Evolutionary conservation across 2,888 invertebrate species (phyloP).

Genomic region (Orchesellides sinensis): DNA sequence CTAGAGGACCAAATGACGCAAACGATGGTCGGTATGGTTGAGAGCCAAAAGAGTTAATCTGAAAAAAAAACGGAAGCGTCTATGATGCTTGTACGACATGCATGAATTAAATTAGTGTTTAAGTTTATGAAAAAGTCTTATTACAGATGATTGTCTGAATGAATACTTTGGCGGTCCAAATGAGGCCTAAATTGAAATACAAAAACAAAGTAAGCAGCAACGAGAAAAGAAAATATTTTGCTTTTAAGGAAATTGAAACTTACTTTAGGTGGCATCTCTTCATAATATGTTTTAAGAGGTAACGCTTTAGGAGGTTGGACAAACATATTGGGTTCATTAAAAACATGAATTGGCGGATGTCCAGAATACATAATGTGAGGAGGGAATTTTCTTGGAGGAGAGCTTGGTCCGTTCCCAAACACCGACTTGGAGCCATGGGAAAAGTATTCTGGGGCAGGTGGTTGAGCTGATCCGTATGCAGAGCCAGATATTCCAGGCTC

Average conservation of each 20-base stretch:
- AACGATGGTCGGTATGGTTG: conserved; percentile 26
- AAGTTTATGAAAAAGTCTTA: conserved; percentile 2
- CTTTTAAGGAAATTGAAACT: conserved; percentile 5
- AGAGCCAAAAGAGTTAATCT: conserved; percentile 62
- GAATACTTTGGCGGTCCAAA: conserved; percentile 72
- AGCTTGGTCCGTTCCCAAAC: not conserved
- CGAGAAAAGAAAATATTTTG: conserved; percentile 12
- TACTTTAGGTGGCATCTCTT: conserved; percentile 55
- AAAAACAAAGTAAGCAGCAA: conserved; percentile 20
- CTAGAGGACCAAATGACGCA: conserved; percentile 31
- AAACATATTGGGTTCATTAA: conserved; percentile 75
- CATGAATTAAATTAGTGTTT: not conserved
- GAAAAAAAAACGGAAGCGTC: not conserved
- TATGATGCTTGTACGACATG: not conserved
- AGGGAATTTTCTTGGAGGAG: conserved; percentile 33
- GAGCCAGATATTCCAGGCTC: not conserved
- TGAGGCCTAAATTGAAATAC: conserved; percentile 31
- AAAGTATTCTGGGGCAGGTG: conserved; percentile 5
- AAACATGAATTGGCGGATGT: conserved; percentile 76
- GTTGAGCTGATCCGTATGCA: not conserved
- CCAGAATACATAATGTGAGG: conserved; percentile 75
- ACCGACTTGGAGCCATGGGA: conserved; percentile 16
- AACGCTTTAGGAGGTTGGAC: conserved; percentile 65
- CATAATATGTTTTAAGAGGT: conserved; percentile 43
- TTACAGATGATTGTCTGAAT: conserved; percentile 49